Percentiles rank a stretch among this genome's conserved stretches.
These are phyloP conservation scores for Molossus molossus DNA, from an alignment of 2,797 vertebrate species.

Conservation along the genomic window DNA sequence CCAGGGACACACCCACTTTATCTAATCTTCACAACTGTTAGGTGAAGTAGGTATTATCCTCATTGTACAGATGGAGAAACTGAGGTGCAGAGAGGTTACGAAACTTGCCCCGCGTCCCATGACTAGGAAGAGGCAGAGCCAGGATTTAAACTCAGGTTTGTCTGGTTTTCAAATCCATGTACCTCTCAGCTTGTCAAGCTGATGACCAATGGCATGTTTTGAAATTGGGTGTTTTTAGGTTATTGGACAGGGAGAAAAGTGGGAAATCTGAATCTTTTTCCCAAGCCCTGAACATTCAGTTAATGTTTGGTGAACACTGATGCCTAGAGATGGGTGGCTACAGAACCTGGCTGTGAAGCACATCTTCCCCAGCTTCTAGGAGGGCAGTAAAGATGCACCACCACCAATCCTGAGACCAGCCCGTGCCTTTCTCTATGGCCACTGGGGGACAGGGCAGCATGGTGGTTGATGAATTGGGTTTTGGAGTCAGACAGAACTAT, in stretches of 20 bases:
- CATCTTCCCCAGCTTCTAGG: not conserved
- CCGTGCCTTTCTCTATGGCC: not conserved
- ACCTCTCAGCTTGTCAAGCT: not conserved
- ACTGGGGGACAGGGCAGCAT: too few relatives aligned
- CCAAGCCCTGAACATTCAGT: not conserved
- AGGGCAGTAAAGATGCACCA: not conserved
- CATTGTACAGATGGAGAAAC: conserved; percentile 14
- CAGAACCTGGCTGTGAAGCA: not conserved
- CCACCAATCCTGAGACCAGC: not conserved
- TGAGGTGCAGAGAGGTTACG: not conserved
- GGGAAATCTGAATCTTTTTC: not conserved
- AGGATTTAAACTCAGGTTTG: not conserved
- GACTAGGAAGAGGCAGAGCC: not conserved
- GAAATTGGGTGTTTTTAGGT: not conserved
- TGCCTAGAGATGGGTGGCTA: not conserved
- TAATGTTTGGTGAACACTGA: not conserved
- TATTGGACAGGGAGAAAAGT: not conserved
- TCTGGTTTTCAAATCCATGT: not conserved
- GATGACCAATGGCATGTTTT: not conserved
- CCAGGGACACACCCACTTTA: not conserved
- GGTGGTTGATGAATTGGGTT: not conserved
- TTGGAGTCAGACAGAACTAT: not conserved
- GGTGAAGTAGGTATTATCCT: not conserved
- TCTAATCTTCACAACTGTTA: not conserved
- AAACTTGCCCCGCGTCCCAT: not conserved